A percentile compares a stretch with the other conserved stretches of the same genome.
Conservation (phyloP, 92 coral and sea anemone species). For the Paragorgia papillata region DNA sequence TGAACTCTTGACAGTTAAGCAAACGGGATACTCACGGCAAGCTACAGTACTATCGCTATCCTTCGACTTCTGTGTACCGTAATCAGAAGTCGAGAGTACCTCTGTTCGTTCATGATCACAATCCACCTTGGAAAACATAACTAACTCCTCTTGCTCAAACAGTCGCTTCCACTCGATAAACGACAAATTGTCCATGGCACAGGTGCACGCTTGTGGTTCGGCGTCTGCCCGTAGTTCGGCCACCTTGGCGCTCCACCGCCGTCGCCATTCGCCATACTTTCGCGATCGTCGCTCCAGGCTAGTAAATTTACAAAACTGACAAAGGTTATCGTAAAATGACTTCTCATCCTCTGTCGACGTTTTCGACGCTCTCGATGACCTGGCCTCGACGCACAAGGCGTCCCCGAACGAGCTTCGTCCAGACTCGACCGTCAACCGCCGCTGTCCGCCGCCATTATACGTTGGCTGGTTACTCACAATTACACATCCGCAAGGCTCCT, state of each 20-base stretch:
- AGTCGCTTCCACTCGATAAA: constrained; percentile 34
- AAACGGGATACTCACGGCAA: constrained; percentile 4
- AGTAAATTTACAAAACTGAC: constrained; percentile 30
- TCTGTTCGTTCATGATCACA: neutral
- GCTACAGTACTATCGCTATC: constrained; percentile 17
- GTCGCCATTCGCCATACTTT: constrained; percentile 44
- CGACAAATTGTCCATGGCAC: constrained; percentile 25
- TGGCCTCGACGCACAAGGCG: constrained; percentile 7
- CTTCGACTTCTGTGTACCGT: constrained; percentile 34
- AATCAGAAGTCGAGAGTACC: constrained; percentile 11
- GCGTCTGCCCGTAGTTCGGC: constrained; percentile 2
- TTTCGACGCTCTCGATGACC: too few relatives aligned
- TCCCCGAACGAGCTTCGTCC: constrained; percentile 19
- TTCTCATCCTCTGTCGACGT: constrained; percentile 36
- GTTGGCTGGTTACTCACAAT: constrained; percentile 19
- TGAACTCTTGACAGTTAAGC: constrained; percentile 17
- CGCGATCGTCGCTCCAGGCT: constrained; percentile 26
- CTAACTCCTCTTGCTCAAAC: constrained; percentile 27
- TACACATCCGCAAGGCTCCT: constrained; percentile 40
- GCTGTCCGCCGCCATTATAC: neutral
- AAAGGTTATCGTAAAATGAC: constrained; percentile 36
- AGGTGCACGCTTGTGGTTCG: constrained; percentile 9
- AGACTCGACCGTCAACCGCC: constrained; percentile 6
- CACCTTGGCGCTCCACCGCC: constrained; percentile 26
- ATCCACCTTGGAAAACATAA: constrained; percentile 4